Base-by-base conservation (phyloP, 2,888 invertebrate genomes). In the Uropetala carovei region DNA sequence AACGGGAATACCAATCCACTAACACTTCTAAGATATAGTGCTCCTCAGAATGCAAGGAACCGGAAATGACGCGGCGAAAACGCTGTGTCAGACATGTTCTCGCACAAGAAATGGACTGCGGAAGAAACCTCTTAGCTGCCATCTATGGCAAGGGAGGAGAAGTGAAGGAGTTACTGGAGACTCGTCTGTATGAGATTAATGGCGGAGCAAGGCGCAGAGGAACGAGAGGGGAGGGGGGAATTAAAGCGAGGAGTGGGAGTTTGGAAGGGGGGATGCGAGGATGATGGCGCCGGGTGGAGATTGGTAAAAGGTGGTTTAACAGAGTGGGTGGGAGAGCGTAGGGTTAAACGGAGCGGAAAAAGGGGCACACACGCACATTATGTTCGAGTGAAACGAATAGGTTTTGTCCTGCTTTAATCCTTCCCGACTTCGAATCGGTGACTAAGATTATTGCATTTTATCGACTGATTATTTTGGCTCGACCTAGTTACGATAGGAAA, bases 21-120 rank as follows among this genome's bases (percentile, higher is more conserved):
- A 89, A 59, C 43, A 89, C 89, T 89, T 89, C 60, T 89, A 83
- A 83, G 83, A 83, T 83, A 83, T 83, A 83, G 83, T 56, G 83
- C 57, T 83, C 83, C 89, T 30, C 89, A 89, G 89, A 64, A 89
- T 89, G 89, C 89, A 68, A n/a, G 89, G 89, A 64, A 64, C 89
- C 89, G 89, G 89, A 89, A 89, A 89, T 89, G 89, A 89, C 89
- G 89, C n/a, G 43, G 83, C 83, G 83, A 83, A 83, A 83, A 57
- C 83, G 43, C 83, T 83, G 68, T 43, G 89, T 43, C 89, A 60
- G 89, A 64, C 89, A 64, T 89, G 30, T 27, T 64, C 18, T 14
- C 86, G 59, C 59, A 58, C 30, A 60, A 89, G 64, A 64, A 89
- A 89, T 64, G 60, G 89, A 64, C 30, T 22, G 60, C 89, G 89